Conservation (phyloP, 2,888 invertebrate species). For the Serrognathus titanus region DNA sequence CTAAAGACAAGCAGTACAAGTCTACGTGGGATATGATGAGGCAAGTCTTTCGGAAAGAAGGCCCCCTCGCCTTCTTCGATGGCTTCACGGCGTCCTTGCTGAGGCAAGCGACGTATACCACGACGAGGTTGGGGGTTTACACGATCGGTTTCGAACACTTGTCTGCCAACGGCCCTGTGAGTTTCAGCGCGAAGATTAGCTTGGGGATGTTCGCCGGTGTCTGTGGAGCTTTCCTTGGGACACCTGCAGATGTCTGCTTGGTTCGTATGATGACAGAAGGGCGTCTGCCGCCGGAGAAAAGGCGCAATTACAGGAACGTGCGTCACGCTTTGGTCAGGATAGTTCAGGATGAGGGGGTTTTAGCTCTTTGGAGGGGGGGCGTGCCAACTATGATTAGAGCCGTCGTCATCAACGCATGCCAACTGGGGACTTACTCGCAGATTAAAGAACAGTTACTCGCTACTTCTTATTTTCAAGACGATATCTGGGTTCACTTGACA, state of each 20-base stretch:
- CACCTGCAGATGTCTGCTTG: constrained; percentile 94
- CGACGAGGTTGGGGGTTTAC: constrained; percentile 91
- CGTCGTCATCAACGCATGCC: constrained; percentile 98
- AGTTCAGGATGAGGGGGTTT: constrained; percentile 70
- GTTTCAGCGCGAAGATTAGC: constrained; percentile 73
- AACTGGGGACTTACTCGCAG: constrained; percentile 96
- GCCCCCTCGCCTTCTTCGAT: constrained; percentile 79
- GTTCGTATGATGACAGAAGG: constrained; percentile 99
- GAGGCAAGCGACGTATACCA: constrained; percentile 96
- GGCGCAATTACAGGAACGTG: constrained; percentile 91
- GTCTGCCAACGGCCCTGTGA: constrained; percentile 68
- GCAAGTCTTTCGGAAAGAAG: constrained; percentile 42
- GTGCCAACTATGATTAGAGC: constrained; percentile 84
- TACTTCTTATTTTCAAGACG: constrained; percentile 62
- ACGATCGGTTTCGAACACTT: constrained; percentile 76
- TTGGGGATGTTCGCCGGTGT: constrained; percentile 88
- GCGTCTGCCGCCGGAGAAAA: constrained; percentile 78
- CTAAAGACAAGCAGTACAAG: background rate
- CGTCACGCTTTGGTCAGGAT: constrained; percentile 83
- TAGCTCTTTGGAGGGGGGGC: constrained; percentile 90
- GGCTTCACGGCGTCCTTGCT: constrained; percentile 91
- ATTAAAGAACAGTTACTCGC: constrained; percentile 63
- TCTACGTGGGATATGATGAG: background rate
- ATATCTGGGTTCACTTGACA: constrained; percentile 85
- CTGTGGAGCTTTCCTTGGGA: constrained; percentile 82